Base-by-base conservation (phyloP, 2,797 vertebrate species). In the Tapera naevia region DNA sequence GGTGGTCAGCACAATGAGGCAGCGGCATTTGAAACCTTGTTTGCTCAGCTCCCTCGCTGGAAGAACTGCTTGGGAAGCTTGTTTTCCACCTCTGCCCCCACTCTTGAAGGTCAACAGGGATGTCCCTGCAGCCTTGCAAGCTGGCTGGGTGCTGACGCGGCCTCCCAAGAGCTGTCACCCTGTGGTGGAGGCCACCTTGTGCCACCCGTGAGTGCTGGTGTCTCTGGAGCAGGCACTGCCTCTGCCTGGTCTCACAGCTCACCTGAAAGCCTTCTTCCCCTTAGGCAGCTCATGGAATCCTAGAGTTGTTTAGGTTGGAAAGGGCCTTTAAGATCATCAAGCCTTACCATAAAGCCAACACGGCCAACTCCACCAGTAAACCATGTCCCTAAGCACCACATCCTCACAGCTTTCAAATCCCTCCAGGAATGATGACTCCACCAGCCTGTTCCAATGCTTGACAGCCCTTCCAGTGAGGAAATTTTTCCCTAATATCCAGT, bases 1-100 rank as follows among this genome's bases (percentile, higher is more conserved):
- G 46, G 56, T 32, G 85, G 91, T 5, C 2, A 9, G 65, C 3
- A 0, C 58, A 6, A 5, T 61, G 88, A 94, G 92, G 78, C 90
- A 93, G 96, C 93, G 62, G 78, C 88, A 86, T 94, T 94, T 92
- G 95, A 96, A 72, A 96, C 95, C 66, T 72, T 76, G 93, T 94
- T 79, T 91, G 86, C 91, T 96, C 95, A 95, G 93, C 95, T 90
- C 27, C 32, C 64, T 84, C 0, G 1, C 41, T 79, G 61, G 45
- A 39, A 74, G 39, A 94, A 96, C 39, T 89, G 92, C 95, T 85
- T 65, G 84, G 84, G 60, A 84, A 93, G 92, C 91, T 84, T 3
- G 0, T 18, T 86, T 61, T 17, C 54, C 54, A 48, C 58, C 7
- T n/a, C 86, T 90, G 48, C 39, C 70, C 66, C 12, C 4, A n/a